Conservation (phyloP, 2,888 invertebrate genomes). For the Epiblema foenella region DNA sequence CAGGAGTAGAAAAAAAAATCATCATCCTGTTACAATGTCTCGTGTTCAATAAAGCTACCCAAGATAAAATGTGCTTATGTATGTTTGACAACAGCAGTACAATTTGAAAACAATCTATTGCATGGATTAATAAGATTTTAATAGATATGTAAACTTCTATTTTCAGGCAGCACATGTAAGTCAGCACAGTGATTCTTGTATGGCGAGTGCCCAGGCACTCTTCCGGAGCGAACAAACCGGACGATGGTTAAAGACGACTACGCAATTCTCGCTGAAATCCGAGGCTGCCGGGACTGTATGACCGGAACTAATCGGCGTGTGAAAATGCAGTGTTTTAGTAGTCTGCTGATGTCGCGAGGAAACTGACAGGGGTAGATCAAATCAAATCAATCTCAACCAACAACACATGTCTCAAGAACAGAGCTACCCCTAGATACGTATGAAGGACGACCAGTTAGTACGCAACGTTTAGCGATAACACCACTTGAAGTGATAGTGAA, state of each 20-base stretch:
- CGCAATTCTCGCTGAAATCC: not conserved
- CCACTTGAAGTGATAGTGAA: not conserved
- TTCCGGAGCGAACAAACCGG: not conserved
- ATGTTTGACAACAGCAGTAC: not conserved
- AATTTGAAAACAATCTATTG: not conserved
- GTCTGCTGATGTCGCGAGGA: not conserved
- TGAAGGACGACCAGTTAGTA: not conserved
- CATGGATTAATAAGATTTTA: not conserved
- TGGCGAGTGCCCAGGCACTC: not conserved
- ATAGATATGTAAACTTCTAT: not conserved
- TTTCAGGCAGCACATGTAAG: slow-evolving; percentile 24
- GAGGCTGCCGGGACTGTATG: not conserved
- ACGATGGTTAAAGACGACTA: not conserved
- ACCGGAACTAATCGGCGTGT: not conserved
- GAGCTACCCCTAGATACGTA: not conserved
- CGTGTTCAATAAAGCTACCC: too few relatives aligned
- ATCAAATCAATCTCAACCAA: not conserved
- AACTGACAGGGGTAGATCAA: not conserved
- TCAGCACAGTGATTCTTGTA: not conserved
- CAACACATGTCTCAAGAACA: not conserved
- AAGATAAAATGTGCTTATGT: not conserved
- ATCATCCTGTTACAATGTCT: slow-evolving; percentile 33
- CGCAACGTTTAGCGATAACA: not conserved
- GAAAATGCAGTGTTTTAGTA: slow-evolving; percentile 1
- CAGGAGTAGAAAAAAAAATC: too few relatives aligned